Evolutionary conservation across 2,113 vertebrate species (phyloP), one percentile per base, ranked within the genome.

Genomic region (Uria aalge): DNA sequence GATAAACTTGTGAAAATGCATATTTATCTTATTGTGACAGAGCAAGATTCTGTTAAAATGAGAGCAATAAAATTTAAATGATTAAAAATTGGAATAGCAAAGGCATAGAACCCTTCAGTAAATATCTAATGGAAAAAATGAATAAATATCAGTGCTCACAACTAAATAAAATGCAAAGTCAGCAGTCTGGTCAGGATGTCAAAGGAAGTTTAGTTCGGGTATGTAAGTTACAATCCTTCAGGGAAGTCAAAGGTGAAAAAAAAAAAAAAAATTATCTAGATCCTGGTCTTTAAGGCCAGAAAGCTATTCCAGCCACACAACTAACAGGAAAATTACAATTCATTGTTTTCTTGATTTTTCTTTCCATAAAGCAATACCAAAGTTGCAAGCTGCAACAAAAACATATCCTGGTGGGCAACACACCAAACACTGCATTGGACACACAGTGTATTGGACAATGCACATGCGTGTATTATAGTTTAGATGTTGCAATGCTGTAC

Each of bases 61-160:
- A 96, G 24, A 93, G 32, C 36, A 92, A 94, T 92, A 97, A 92
- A 88, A 74, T 79, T 63, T 77, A 85, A 92, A 92, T 88, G 1
- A 93, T 76, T 76, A 80, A 83, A 90, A 56, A 48, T 5, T 64
- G 24, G 19, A 23, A 85, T 41, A 75, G 12, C 3, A 64, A 91
- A 94, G 53, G 9, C 55, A 63, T 72, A 57, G 81, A 94, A 8
- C 3, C 27, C 16, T 71, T 74, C 36, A 72, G 48, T 59, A 92
- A 84, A 74, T 85, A 87, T 22, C 40, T 55, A 77, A 84, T 50
- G 30, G 63, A 66, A 14, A 93, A 88, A 81, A 81, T 85, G 22
- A 84, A 64, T 30, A 53, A 19, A 29, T 32, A 40, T 16, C 21
- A 52, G 27, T 74, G 59, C 30, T 93, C 34, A 71, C n/a, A 91